phyloP scores from a whole-genome alignment of 2,797 vertebrate genomes.

The Lacerta agilis region DNA sequence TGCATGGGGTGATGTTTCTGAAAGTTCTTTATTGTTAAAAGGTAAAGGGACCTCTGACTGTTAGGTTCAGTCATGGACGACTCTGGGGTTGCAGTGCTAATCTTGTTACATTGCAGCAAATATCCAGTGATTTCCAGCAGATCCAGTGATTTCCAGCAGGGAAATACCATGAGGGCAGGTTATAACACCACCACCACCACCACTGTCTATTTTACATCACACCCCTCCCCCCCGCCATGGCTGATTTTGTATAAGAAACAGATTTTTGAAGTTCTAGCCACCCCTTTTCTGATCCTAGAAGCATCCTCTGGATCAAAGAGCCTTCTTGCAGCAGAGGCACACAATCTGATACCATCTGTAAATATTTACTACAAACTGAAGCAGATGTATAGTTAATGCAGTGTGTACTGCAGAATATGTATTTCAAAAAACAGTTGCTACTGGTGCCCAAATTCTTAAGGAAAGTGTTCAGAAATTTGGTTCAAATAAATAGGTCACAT shows the following conservation, averaged over 20 bases:
- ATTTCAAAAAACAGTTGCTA: background rate
- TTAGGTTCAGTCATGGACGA: no score
- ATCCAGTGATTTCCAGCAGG: background rate
- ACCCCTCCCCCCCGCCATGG: no score
- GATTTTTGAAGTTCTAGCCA: background rate
- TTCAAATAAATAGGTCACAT: background rate
- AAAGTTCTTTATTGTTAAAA: background rate
- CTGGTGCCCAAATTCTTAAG: constrained; percentile 37
- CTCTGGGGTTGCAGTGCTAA: no score
- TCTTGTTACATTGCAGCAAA: background rate
- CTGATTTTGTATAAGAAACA: background rate
- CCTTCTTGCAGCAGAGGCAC: no score
- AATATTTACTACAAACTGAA: constrained; percentile 31
- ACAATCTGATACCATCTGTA: background rate
- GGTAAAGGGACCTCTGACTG: no score
- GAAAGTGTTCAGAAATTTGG: constrained; percentile 18
- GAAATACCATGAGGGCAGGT: background rate
- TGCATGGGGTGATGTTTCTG: no score
- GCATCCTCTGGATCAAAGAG: no score
- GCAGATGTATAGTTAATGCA: constrained; percentile 41
- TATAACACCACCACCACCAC: background rate
- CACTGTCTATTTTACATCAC: background rate
- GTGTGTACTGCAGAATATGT: constrained; percentile 6
- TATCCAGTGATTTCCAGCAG: background rate
- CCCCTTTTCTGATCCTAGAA: no score